Evolutionary conservation across 2,113 vertebrate genomes (phyloP).

Genomic region (Silurus glanis): DNA sequence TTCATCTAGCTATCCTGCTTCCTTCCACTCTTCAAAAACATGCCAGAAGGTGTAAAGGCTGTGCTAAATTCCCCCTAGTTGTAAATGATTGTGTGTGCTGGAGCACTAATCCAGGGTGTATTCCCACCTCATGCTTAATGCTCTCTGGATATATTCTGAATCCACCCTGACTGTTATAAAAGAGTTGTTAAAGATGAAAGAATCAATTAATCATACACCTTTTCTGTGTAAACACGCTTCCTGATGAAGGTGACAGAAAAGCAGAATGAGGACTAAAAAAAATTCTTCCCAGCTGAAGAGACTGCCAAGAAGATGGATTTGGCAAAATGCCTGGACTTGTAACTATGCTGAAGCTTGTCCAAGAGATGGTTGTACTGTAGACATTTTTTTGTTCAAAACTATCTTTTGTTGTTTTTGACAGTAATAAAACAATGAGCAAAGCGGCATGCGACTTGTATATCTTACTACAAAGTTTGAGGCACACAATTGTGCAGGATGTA

Average conservation of each 20-base stretch:
- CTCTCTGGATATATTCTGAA: neutral
- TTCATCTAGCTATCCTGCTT: neutral
- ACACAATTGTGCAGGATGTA: no score
- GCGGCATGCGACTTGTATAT: no score
- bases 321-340: neutral
- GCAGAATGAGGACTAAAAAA: no score
- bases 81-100: neutral
- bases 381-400: neutral
- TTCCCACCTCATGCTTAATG: neutral
- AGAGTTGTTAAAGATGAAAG: neutral
- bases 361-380: neutral
- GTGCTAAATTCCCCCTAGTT: neutral
- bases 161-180: neutral
- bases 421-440: neutral
- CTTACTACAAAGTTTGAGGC: no score
- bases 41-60: neutral
- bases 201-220: neutral
- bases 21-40: neutral
- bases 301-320: neutral
- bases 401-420: neutral
- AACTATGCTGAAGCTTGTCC: neutral
- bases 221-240: neutral
- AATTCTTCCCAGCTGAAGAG: neutral
- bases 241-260: conserved; percentile 1
- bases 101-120: neutral